Conservation (phyloP, 2,113 vertebrate genomes). For the Nycticryphes semicollaris region DNA sequence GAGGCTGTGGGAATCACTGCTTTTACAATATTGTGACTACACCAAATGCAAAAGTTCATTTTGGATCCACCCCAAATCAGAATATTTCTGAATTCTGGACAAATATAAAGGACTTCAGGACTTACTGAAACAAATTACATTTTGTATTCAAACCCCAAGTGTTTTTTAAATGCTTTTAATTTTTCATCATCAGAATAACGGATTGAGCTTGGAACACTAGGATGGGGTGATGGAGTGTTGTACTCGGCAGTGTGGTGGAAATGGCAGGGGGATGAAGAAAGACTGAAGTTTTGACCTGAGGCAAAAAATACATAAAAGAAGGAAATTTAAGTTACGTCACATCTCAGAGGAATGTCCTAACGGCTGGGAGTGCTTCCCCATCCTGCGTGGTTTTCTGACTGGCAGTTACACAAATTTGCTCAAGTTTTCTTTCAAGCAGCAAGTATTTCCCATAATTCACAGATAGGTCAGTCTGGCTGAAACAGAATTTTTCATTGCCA, state of each 20-base stretch:
- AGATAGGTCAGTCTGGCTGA: not conserved
- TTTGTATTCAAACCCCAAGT: not conserved
- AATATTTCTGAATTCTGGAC: not conserved
- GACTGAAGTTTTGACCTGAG: not conserved
- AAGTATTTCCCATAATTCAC: not conserved
- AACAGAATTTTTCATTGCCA: not conserved
- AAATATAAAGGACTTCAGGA: not conserved
- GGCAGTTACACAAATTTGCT: not conserved
- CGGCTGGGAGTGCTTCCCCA: not conserved
- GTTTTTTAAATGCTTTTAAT: not conserved
- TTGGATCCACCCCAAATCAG: not conserved
- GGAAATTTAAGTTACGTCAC: not conserved
- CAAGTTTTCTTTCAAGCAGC: not conserved
- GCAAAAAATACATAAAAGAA: not conserved
- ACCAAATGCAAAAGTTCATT: not conserved
- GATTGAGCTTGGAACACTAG: not conserved
- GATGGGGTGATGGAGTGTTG: not conserved
- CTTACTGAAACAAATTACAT: not conserved
- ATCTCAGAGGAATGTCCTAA: not conserved
- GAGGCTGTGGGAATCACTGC: not conserved
- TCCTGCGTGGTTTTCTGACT: not conserved
- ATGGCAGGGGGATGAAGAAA: not conserved
- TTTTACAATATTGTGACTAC: not conserved
- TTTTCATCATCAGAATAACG: not conserved
- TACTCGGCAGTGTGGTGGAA: not conserved